Conservation (phyloP, 2,888 invertebrate species). For the Philereme transversata region DNA sequence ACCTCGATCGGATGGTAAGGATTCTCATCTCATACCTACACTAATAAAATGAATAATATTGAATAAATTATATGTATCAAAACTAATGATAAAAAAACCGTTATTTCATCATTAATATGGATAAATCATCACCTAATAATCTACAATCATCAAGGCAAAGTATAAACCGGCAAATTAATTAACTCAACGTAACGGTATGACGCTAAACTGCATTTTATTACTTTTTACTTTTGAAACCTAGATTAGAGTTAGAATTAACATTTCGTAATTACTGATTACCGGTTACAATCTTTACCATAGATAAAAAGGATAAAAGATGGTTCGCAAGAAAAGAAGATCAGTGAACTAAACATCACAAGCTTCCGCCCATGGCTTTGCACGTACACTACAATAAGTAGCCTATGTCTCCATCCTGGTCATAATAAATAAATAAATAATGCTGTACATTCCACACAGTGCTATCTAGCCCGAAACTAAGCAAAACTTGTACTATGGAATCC, state of each 20-base stretch:
- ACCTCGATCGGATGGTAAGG: too few relatives aligned
- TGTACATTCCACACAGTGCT: too few relatives aligned
- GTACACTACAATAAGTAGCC: too few relatives aligned
- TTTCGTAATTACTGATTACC: slow-evolving; percentile 16
- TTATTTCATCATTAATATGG: neutral
- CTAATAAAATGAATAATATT: too few relatives aligned
- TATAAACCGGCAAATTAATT: slow-evolving; percentile 24
- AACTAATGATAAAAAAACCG: slow-evolving; percentile 8
- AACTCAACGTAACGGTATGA: slow-evolving; percentile 29
- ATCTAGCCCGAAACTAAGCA: too few relatives aligned
- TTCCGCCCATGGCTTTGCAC: too few relatives aligned
- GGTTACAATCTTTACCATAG: slow-evolving; percentile 3
- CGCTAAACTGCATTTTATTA: slow-evolving; percentile 22
- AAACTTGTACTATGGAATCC: too few relatives aligned
- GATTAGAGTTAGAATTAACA: slow-evolving; percentile 21
- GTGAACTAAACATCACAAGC: too few relatives aligned
- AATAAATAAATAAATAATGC: too few relatives aligned
- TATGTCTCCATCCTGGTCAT: too few relatives aligned
- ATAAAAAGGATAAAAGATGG: neutral
- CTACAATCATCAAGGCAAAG: slow-evolving; percentile 1
- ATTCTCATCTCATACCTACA: too few relatives aligned
- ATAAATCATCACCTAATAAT: slow-evolving; percentile 14
- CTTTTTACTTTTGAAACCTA: slow-evolving; percentile 21
- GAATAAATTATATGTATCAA: neutral
- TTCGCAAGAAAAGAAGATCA: too few relatives aligned